phyloP scores from a whole-genome alignment of 1,140 invertebrate genomes.

The Monochamus saltuarius region DNA sequence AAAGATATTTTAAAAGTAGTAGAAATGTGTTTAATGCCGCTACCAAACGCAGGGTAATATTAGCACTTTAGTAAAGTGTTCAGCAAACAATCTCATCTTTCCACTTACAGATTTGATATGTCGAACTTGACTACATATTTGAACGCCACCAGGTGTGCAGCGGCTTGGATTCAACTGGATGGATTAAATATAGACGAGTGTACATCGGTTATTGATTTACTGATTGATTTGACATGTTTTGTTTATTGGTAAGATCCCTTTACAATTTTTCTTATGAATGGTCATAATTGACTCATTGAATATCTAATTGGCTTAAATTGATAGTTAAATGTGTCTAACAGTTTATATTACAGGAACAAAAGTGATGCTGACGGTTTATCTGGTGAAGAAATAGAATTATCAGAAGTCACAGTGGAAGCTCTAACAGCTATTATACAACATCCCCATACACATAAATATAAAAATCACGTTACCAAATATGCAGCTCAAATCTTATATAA shows the following conservation, averaged over 20 bases:
- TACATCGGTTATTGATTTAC: slow-evolving; percentile 40
- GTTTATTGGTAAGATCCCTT: slow-evolving; percentile 46
- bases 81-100: slow-evolving; percentile 10
- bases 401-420: slow-evolving; percentile 64
- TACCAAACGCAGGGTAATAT: slow-evolving; percentile 42
- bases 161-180: slow-evolving; percentile 62
- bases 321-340: background rate
- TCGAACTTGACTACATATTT: slow-evolving; percentile 54
- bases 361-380: slow-evolving; percentile 53
- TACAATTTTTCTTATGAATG: background rate
- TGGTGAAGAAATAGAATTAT: slow-evolving; percentile 57
- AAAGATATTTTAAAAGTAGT: slow-evolving; percentile 50
- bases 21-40: slow-evolving; percentile 49
- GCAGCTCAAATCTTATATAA: slow-evolving; percentile 46
- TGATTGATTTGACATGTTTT: slow-evolving; percentile 50
- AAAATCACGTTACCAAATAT: slow-evolving; percentile 40
- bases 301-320: background rate
- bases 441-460: slow-evolving; percentile 43
- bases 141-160: slow-evolving; percentile 61
- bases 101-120: slow-evolving; percentile 44
- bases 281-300: too few species aligned
- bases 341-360: slow-evolving; percentile 41
- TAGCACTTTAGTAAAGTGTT: slow-evolving; percentile 1
- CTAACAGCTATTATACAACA: slow-evolving; percentile 52
- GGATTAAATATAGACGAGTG: slow-evolving; percentile 48